Percentiles rank a stretch among this genome's conserved stretches.
phyloP scores from a whole-genome alignment of 64 coral and sea anemone genomes.

The Actinia equina region DNA sequence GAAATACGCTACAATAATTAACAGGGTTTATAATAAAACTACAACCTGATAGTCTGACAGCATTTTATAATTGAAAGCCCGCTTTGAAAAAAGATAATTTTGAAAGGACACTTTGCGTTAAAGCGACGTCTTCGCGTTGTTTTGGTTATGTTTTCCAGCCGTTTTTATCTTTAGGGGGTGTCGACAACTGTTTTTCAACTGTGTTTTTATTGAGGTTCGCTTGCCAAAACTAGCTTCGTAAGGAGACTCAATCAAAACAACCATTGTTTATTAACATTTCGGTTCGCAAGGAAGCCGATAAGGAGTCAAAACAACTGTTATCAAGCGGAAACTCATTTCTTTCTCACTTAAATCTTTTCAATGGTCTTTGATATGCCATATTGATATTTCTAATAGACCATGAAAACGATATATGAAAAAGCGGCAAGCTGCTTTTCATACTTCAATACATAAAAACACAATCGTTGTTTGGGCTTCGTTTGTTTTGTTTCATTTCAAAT shows the following conservation, averaged over 20 bases:
- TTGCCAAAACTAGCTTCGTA: not conserved
- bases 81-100: not conserved
- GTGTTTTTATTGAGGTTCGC: not conserved
- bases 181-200: not conserved
- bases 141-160: not conserved
- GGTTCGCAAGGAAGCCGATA: not conserved
- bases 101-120: not conserved
- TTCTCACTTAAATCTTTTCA: slow-evolving; percentile 13
- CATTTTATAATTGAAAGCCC: not conserved
- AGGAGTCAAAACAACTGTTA: not conserved
- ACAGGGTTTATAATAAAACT: too few species aligned
- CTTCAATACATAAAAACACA: too few species aligned
- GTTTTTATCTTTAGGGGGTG: not conserved
- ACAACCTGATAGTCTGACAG: not conserved
- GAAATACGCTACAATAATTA: not conserved
- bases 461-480: too few species aligned
- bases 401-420: not conserved
- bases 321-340: not conserved
- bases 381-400: not conserved
- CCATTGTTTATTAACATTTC: not conserved
- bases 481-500: too few species aligned
- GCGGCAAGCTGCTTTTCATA: not conserved
- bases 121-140: not conserved
- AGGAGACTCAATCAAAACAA: not conserved
- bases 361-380: not conserved